Evolutionary conservation across 2,113 vertebrate species (phyloP).

Genomic region (Paralichthys olivaceus): DNA sequence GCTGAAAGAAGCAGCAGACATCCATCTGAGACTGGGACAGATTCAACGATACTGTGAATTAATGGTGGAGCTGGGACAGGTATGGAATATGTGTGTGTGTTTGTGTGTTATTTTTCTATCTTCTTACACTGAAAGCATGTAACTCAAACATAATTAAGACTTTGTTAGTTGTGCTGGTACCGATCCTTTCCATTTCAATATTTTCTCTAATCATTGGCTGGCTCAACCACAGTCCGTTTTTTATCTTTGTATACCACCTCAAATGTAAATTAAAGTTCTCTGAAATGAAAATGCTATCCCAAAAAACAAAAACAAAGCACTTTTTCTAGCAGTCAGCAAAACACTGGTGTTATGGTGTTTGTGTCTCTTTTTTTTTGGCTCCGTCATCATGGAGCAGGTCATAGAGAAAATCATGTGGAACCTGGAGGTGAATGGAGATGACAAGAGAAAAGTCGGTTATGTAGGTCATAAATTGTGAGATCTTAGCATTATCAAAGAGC

Average conservation of each 20-base stretch:
- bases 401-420: not conserved
- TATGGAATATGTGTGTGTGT: constrained; percentile 53
- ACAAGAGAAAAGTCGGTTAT: not conserved
- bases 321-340: not conserved
- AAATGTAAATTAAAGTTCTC: too few relatives aligned
- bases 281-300: too few relatives aligned
- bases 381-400: not conserved
- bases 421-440: not conserved
- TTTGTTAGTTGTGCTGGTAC: too few relatives aligned
- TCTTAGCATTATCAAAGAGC: not conserved
- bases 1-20: constrained; percentile 94
- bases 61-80: constrained; percentile 99
- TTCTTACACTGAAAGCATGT: too few relatives aligned
- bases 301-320: too few relatives aligned
- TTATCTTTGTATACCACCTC: not conserved
- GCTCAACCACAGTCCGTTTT: not conserved
- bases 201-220: too few relatives aligned
- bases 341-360: not conserved
- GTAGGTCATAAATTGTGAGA: not conserved
- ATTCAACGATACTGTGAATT: constrained; percentile 97
- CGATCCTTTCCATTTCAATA: too few relatives aligned
- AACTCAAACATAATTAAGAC: too few relatives aligned
- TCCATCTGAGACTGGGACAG: constrained; percentile 94
- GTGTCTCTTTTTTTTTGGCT: too few relatives aligned
- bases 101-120: not conserved